These are phyloP conservation scores for Eidolon dupreanum DNA, from an alignment of 2,797 vertebrate species.

Conservation along the genomic window DNA sequence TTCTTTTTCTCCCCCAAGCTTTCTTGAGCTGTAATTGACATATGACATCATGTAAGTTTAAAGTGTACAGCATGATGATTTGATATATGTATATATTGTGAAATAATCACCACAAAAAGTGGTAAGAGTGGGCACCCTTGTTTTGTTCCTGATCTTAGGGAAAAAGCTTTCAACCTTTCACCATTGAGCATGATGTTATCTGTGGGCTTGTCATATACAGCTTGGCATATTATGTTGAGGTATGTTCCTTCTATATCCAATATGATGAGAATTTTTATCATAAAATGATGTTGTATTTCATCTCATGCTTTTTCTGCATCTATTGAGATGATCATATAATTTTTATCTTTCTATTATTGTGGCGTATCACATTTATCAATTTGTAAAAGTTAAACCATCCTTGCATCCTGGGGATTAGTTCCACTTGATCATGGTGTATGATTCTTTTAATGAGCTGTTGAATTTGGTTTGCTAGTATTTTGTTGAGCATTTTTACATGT, in stretches of 20 bases:
- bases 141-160: neutral
- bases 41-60: neutral
- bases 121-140: neutral
- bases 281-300: neutral
- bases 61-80: neutral
- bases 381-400: neutral
- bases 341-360: neutral
- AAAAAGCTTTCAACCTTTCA: neutral
- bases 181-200: neutral
- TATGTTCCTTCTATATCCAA: neutral
- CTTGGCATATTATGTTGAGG: neutral
- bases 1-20: neutral
- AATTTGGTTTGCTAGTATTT: neutral
- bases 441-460: neutral
- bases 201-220: neutral
- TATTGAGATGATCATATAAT: neutral
- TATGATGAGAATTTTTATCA: neutral
- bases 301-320: neutral
- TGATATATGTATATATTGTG: neutral
- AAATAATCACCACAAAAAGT: neutral
- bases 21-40: neutral
- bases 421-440: neutral
- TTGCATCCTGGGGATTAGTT: neutral
- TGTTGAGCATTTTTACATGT: neutral
- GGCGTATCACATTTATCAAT: neutral